Conservation (phyloP, 1,140 invertebrate genomes). For the Parasteatoda tepidariorum region DNA sequence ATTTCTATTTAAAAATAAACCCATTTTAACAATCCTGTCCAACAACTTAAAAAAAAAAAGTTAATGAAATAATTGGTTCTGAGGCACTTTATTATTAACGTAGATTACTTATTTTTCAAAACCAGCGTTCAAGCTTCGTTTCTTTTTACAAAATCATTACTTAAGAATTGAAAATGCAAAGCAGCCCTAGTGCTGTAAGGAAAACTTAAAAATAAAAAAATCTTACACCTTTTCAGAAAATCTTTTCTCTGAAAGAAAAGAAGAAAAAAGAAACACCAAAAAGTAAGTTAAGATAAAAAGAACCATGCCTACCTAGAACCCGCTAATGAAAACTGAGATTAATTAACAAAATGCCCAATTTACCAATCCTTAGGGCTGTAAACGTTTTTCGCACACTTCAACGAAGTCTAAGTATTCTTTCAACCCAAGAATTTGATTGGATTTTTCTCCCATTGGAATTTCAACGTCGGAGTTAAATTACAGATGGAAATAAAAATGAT, state of each 20-base stretch:
- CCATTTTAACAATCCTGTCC: too few relatives aligned
- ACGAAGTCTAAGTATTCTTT: slow-evolving; percentile 4
- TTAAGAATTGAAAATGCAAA: too few relatives aligned
- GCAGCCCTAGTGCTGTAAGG: too few relatives aligned
- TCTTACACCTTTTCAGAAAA: neutral
- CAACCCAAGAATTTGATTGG: slow-evolving; percentile 29
- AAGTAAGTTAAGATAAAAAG: too few relatives aligned
- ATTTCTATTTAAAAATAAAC: too few relatives aligned
- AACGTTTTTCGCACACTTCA: slow-evolving; percentile 35
- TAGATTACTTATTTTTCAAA: neutral
- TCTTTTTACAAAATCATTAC: too few relatives aligned
- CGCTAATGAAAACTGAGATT: slow-evolving; percentile 39
- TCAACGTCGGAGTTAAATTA: slow-evolving; percentile 11
- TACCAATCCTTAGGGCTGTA: slow-evolving; percentile 13
- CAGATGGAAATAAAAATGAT: neutral
- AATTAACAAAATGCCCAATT: slow-evolving; percentile 55
- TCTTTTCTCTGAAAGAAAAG: neutral
- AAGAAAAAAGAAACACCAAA: too few relatives aligned
- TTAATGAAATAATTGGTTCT: neutral
- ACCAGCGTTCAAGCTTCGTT: neutral
- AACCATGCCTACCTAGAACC: neutral
- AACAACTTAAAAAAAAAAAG: too few relatives aligned
- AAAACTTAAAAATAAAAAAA: slow-evolving; percentile 10
- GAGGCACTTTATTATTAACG: neutral
- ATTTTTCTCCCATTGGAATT: slow-evolving; percentile 36